Conservation (phyloP, 2,888 invertebrate genomes). For the Thyatira batis region DNA sequence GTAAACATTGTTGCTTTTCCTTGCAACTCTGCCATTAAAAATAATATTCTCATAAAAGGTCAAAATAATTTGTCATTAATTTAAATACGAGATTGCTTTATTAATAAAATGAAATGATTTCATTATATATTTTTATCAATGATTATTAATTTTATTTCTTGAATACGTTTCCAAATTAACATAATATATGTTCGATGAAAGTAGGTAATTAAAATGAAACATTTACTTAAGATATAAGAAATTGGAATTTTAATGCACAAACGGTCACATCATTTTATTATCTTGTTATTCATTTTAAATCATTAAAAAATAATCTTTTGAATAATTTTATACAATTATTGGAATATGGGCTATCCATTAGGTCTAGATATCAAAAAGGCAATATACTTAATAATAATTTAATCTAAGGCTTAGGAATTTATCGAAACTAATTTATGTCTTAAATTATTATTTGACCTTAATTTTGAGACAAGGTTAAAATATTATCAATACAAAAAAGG, state of each 20-base stretch:
- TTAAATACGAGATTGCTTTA: not conserved
- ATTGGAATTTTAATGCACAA: not conserved
- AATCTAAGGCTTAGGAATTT: too few relatives aligned
- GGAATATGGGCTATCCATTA: too few relatives aligned
- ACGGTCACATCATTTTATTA: not conserved
- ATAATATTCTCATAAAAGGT: not conserved
- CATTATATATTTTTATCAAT: not conserved
- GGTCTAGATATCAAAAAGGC: too few relatives aligned
- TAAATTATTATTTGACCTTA: too few relatives aligned
- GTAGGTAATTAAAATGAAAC: not conserved
- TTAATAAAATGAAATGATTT: not conserved
- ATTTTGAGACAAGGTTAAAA: too few relatives aligned
- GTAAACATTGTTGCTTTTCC: not conserved
- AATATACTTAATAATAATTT: too few relatives aligned
- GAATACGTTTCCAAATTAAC: not conserved
- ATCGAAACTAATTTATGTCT: too few relatives aligned
- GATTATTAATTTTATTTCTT: not conserved
- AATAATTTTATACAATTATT: too few relatives aligned
- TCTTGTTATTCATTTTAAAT: not conserved
- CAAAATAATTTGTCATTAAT: not conserved
- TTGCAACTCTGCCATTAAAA: not conserved
- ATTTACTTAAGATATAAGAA: not conserved
- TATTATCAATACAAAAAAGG: too few relatives aligned
- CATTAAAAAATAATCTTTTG: too few relatives aligned
- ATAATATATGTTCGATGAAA: not conserved